These are phyloP conservation scores for Pagrus major DNA, from an alignment of 2,113 vertebrate genomes.

Conservation along the genomic window DNA sequence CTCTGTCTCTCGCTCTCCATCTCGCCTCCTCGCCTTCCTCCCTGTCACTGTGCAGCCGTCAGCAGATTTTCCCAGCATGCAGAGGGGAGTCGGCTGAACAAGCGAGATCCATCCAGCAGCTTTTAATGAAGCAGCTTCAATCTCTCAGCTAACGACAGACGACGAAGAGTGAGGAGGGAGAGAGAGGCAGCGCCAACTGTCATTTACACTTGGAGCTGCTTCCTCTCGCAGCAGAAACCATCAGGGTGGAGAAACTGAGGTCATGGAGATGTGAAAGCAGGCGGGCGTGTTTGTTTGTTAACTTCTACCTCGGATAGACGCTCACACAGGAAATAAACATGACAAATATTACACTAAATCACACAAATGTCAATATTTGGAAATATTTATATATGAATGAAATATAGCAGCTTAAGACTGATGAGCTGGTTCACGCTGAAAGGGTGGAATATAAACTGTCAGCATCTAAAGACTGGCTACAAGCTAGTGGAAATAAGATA, in stretches of 20 bases:
- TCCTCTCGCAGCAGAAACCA: background rate
- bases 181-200: background rate
- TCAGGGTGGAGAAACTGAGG: background rate
- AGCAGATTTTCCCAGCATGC: conserved; percentile 66
- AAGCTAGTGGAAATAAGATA: background rate
- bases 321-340: background rate
- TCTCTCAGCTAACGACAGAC: conserved; percentile 33
- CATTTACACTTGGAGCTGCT: background rate
- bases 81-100: conserved; percentile 42
- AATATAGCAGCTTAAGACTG: background rate
- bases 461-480: too few relatives aligned
- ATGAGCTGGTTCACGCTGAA: too few relatives aligned
- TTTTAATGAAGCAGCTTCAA: conserved; percentile 62
- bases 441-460: too few relatives aligned
- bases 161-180: background rate
- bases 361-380: background rate
- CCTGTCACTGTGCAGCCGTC: conserved; percentile 32
- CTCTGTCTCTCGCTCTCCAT: background rate
- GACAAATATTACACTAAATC: too few relatives aligned
- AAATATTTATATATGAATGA: background rate
- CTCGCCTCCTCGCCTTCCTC: background rate
- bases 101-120: conserved; percentile 36
- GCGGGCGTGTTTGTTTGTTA: background rate
- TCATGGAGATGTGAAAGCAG: too few relatives aligned
- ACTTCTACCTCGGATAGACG: background rate